Evolutionary conservation across 2,113 vertebrate species (phyloP).

Genomic region (Lutjanus erythropterus): DNA sequence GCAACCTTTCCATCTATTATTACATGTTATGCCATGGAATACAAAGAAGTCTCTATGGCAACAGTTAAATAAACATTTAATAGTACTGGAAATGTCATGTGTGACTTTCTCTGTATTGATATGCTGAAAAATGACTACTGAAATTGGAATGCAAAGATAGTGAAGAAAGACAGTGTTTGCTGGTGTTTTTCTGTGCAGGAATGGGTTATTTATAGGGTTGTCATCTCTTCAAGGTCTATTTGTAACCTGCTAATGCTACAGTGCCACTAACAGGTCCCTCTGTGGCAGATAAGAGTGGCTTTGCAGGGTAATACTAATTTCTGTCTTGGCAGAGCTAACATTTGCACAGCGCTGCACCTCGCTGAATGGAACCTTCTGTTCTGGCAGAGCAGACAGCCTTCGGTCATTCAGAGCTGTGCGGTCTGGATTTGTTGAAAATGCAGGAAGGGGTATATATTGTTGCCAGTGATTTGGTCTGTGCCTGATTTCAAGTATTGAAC

Average conservation of each 20-base stretch:
- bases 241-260: conserved; percentile 24
- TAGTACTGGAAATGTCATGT: neutral
- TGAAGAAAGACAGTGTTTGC: neutral
- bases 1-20: neutral
- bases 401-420: conserved; percentile 58
- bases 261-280: conserved; percentile 50
- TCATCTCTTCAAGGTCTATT: conserved; percentile 27
- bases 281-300: conserved; percentile 73
- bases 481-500: conserved; percentile 6
- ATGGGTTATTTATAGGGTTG: conserved; percentile 31
- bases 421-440: conserved; percentile 62
- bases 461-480: conserved; percentile 7
- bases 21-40: neutral
- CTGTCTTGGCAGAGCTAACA: conserved; percentile 74
- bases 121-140: neutral
- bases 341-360: conserved; percentile 67
- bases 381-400: conserved; percentile 62
- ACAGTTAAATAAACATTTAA: neutral
- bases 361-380: conserved; percentile 77
- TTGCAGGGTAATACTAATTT: conserved; percentile 70
- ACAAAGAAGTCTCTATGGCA: neutral
- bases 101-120: neutral
- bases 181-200: conserved; percentile 1
- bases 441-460: conserved; percentile 5
- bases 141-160: conserved; percentile 2